Percentiles rank a stretch among this genome's conserved stretches.
Evolutionary conservation across 2,797 vertebrate species (phyloP).

Genomic region (Gastrophryne carolinensis): DNA sequence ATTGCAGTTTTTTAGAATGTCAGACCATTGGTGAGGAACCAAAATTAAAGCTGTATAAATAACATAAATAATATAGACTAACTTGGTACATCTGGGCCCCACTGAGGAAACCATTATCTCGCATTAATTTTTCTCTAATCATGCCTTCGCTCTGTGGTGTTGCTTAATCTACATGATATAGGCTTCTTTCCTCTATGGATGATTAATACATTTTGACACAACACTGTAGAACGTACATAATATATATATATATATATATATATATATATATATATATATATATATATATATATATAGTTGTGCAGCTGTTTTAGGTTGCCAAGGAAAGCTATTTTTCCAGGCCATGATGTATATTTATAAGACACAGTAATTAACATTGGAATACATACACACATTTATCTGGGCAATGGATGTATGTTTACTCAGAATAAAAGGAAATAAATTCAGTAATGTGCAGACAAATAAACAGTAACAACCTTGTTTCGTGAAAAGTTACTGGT

Average conservation of each 20-base stretch:
- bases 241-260: neutral
- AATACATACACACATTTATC: no score
- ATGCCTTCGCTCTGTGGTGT: neutral
- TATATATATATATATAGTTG: neutral
- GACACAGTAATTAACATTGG: no score
- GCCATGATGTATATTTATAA: no score
- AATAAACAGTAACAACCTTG: no score
- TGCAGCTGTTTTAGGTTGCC: neutral
- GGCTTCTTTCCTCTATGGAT: neutral
- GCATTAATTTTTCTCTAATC: constrained; percentile 48
- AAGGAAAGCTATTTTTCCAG: neutral
- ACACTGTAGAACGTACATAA: neutral
- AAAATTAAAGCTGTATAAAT: constrained; percentile 37
- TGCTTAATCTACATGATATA: constrained; percentile 3
- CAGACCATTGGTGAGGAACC: constrained; percentile 24
- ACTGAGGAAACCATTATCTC: constrained; percentile 46
- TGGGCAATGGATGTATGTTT: no score
- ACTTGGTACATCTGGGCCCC: constrained; percentile 25
- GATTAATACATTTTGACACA: neutral
- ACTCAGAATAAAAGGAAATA: no score
- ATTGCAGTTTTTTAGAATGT: neutral
- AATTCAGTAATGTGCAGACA: no score
- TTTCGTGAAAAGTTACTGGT: no score
- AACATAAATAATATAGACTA: constrained; percentile 28
- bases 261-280: neutral